Evolutionary conservation across 2,888 invertebrate genomes (phyloP).

Genomic region (Cantharis flavilabris): DNA sequence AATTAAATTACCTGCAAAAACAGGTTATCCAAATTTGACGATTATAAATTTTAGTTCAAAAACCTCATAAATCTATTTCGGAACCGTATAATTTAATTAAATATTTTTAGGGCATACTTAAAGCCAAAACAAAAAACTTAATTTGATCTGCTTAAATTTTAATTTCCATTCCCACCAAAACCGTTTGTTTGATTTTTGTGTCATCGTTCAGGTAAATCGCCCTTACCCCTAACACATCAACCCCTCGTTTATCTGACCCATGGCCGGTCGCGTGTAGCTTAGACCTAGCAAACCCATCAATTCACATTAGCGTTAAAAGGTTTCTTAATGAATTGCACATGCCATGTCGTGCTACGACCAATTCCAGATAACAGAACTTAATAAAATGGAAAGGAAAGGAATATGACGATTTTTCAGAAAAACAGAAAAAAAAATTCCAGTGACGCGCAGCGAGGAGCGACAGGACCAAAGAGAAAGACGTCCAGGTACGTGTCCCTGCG

Average conservation of each 20-base stretch:
- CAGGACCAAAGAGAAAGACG: background rate
- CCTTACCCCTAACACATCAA: slow-evolving; percentile 10
- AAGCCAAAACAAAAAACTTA: background rate
- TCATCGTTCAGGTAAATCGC: slow-evolving; percentile 37
- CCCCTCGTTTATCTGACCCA: slow-evolving; percentile 32
- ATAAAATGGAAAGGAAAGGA: slow-evolving; percentile 28
- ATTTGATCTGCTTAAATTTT: background rate
- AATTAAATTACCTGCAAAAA: slow-evolving; percentile 7
- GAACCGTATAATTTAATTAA: slow-evolving; percentile 5
- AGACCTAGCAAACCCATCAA: slow-evolving; percentile 50
- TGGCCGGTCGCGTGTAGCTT: slow-evolving; percentile 45
- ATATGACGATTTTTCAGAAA: background rate
- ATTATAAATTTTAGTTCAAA: slow-evolving; percentile 15
- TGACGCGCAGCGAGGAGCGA: too few relatives aligned
- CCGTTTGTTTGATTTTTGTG: slow-evolving; percentile 17
- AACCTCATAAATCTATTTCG: slow-evolving; percentile 12
- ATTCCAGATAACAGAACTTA: slow-evolving; percentile 33
- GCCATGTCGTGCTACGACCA: slow-evolving; percentile 34
- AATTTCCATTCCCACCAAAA: background rate
- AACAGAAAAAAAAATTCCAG: too few relatives aligned
- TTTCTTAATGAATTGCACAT: slow-evolving; percentile 55
- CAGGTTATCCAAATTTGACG: slow-evolving; percentile 12
- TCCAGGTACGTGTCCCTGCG: background rate
- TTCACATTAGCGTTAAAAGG: slow-evolving; percentile 57
- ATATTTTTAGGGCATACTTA: background rate